These are phyloP conservation scores for Nephotettix cincticeps DNA, from an alignment of 1,140 invertebrate genomes.

Conservation along the genomic window DNA sequence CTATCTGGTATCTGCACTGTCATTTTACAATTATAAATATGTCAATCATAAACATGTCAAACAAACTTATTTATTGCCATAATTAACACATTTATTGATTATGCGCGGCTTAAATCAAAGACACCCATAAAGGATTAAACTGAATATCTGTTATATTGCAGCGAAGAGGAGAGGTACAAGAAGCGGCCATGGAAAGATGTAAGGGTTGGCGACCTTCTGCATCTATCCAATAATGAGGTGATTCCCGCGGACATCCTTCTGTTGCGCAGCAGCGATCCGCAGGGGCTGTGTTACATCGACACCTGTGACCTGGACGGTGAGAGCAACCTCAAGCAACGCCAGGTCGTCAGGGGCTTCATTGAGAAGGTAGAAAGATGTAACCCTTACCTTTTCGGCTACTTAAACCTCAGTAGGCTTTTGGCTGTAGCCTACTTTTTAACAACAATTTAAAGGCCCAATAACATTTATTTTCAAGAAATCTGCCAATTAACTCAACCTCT, in stretches of 20 bases:
- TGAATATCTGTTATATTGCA: constrained; percentile 50
- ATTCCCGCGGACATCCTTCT: constrained; percentile 95
- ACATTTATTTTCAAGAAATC: too few species aligned
- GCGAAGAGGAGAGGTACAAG: constrained; percentile 79
- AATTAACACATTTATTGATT: too few species aligned
- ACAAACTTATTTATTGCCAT: too few species aligned
- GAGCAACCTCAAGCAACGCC: constrained; percentile 97
- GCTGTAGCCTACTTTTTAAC: too few species aligned
- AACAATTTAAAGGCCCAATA: too few species aligned
- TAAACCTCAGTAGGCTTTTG: too few species aligned
- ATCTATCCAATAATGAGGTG: constrained; percentile 94
- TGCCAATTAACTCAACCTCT: too few species aligned
- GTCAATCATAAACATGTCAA: too few species aligned
- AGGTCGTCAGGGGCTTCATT: constrained; percentile 71
- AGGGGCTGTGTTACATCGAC: constrained; percentile 95
- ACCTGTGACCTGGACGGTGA: constrained; percentile 98
- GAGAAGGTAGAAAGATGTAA: constrained; percentile 63
- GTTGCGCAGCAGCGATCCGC: constrained; percentile 84
- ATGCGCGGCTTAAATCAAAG: too few species aligned
- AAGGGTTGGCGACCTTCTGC: constrained; percentile 91
- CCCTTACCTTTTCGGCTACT: too few species aligned
- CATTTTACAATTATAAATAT: too few species aligned
- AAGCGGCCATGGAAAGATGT: constrained; percentile 88
- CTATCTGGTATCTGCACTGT: too few species aligned
- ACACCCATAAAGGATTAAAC: not conserved